Conservation (phyloP, 35 echinoderm and acorn worm species). For the Heliocidaris tuberculata region DNA sequence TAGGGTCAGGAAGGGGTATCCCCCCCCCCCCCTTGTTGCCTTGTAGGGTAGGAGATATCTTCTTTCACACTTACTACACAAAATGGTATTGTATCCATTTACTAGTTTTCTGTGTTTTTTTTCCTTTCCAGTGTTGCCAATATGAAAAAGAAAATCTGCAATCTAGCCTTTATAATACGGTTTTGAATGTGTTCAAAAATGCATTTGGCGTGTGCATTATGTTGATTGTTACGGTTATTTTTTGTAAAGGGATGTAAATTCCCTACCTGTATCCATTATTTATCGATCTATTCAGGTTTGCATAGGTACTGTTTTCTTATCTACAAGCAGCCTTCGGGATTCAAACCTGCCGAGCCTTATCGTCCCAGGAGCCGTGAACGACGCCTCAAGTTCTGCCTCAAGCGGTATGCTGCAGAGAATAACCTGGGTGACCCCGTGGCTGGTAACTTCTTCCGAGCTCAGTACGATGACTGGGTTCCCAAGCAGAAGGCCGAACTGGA, state of each 20-base stretch:
- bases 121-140: no score
- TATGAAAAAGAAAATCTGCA: no score
- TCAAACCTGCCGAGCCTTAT: constrained; percentile 53
- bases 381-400: constrained; percentile 62
- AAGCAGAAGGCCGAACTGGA: constrained; percentile 58
- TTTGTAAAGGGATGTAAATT: no score
- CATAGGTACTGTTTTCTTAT: constrained; percentile 92
- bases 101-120: no score
- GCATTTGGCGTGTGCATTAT: no score
- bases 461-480: constrained; percentile 93
- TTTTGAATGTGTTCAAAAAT: no score
- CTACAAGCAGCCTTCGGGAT: constrained; percentile 88
- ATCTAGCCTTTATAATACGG: no score
- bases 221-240: no score
- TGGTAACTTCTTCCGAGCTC: constrained; percentile 82
- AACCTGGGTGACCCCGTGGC: constrained; percentile 83
- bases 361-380: constrained; percentile 51
- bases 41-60: not conserved
- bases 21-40: no score
- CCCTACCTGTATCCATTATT: not conserved
- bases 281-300: constrained; percentile 57
- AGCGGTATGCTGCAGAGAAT: constrained; percentile 69
- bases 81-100: no score
- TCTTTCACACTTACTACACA: no score
- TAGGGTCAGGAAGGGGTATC: not conserved